phyloP scores from a whole-genome alignment of 64 coral and sea anemone genomes.

The Pocillopora verrucosa region DNA sequence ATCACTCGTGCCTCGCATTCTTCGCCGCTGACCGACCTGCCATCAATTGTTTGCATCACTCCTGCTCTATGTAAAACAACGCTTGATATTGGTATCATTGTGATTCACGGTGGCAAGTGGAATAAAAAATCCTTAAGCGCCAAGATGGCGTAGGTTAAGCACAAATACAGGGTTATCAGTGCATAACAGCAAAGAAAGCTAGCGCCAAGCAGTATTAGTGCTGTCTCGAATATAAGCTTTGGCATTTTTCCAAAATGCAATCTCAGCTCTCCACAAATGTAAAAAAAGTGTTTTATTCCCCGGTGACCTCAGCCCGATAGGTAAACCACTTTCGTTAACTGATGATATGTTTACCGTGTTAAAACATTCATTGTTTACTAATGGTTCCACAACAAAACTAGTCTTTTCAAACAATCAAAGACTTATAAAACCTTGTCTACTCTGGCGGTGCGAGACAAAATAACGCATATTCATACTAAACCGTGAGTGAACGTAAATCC shows the following conservation, averaged over 20 bases:
- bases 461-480: not conserved
- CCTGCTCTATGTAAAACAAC: not conserved
- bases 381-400: constrained; percentile 17
- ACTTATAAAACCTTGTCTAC: not conserved
- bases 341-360: constrained; percentile 28
- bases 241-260: constrained; percentile 13
- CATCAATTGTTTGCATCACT: not conserved
- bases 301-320: not conserved
- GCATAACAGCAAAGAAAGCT: constrained; percentile 5
- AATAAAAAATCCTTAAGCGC: constrained; percentile 24
- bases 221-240: constrained; percentile 22
- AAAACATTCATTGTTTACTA: constrained; percentile 28
- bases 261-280: not conserved
- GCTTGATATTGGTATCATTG: constrained; percentile 26
- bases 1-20: not conserved
- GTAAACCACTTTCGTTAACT: not conserved
- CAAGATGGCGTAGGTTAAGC: constrained; percentile 23
- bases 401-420: not conserved
- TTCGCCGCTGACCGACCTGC: not conserved
- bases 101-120: constrained; percentile 6
- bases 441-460: not conserved
- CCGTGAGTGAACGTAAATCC: not conserved
- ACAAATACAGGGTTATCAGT: constrained; percentile 40
- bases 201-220: constrained; percentile 35
- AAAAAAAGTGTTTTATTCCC: not conserved